Percentiles rank a stretch among this genome's conserved stretches.
Evolutionary conservation across 2,113 vertebrate genomes (phyloP).

Genomic region (Colistium nudipinnis): DNA sequence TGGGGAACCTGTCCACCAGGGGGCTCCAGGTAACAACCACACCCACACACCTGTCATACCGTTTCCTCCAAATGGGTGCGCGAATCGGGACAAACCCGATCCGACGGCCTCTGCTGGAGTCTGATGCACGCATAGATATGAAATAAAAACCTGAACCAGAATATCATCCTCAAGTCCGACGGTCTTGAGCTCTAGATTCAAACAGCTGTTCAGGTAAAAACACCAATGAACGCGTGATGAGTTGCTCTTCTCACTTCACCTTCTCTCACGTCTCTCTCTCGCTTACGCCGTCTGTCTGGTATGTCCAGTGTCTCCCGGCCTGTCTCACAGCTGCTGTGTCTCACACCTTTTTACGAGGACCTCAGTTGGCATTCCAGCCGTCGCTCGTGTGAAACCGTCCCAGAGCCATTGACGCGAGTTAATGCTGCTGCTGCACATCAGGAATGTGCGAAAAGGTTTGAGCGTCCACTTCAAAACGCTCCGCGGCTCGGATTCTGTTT

Average conservation of each 20-base stretch:
- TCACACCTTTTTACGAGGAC: conserved; percentile 65
- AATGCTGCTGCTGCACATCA: conserved; percentile 48
- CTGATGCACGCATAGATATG: too few relatives aligned
- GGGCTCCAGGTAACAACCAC: conserved; percentile 76
- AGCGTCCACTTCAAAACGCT: conserved; percentile 31
- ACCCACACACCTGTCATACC: too few relatives aligned
- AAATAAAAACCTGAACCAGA: too few relatives aligned
- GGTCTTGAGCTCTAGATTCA: too few relatives aligned
- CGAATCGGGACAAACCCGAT: too few relatives aligned
- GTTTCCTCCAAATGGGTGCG: too few relatives aligned
- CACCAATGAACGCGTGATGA: too few relatives aligned
- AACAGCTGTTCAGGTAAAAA: too few relatives aligned
- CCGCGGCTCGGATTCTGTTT: conserved; percentile 20
- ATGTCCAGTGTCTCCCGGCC: conserved; percentile 55
- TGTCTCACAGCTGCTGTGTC: conserved; percentile 56
- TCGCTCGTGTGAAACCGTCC: conserved; percentile 59
- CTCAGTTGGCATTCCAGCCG: conserved; percentile 58
- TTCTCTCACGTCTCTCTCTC: conserved; percentile 17
- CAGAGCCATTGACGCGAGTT: conserved; percentile 41
- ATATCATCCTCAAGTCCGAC: too few relatives aligned
- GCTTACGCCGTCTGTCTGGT: conserved; percentile 46
- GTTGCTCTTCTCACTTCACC: not conserved
- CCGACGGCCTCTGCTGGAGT: too few relatives aligned
- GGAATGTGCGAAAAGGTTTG: conserved; percentile 58
- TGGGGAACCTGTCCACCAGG: conserved; percentile 79